Conservation (phyloP, 1,140 invertebrate genomes). For the Acromyrmex echinatior region DNA sequence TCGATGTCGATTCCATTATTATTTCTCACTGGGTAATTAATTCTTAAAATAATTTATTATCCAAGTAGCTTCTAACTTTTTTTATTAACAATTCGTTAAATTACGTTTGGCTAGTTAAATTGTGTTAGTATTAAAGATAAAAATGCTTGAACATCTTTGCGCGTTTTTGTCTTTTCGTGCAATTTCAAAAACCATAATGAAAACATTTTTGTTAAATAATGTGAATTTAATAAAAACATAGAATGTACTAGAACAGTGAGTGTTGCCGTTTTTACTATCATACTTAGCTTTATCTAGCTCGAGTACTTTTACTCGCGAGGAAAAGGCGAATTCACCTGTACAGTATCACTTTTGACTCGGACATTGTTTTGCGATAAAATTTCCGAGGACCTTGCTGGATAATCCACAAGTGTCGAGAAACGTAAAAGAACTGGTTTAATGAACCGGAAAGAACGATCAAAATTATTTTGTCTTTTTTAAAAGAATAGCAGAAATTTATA, state of each 20-base stretch:
- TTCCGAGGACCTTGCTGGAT: not conserved
- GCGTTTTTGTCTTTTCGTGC: not conserved
- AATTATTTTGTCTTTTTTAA: not conserved
- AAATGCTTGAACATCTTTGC: not conserved
- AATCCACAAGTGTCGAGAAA: slow-evolving; percentile 34
- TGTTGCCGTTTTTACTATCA: slow-evolving; percentile 26
- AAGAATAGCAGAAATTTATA: not conserved
- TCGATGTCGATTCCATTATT: no score
- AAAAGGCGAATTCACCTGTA: slow-evolving; percentile 12
- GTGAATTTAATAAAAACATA: slow-evolving; percentile 3
- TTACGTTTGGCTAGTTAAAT: not conserved
- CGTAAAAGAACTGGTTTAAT: not conserved
- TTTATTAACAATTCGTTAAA: not conserved
- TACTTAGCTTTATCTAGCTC: not conserved
- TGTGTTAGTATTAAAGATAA: not conserved
- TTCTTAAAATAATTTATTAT: not conserved
- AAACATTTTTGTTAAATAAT: not conserved
- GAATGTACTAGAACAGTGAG: not conserved
- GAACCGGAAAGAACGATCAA: not conserved
- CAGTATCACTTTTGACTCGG: slow-evolving; percentile 21
- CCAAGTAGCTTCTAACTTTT: not conserved
- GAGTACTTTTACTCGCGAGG: not conserved
- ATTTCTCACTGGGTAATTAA: not conserved
- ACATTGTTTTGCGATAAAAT: slow-evolving; percentile 36
- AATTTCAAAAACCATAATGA: not conserved